phyloP scores from a whole-genome alignment of 2,888 invertebrate species.

The Apotomis betuletana region DNA sequence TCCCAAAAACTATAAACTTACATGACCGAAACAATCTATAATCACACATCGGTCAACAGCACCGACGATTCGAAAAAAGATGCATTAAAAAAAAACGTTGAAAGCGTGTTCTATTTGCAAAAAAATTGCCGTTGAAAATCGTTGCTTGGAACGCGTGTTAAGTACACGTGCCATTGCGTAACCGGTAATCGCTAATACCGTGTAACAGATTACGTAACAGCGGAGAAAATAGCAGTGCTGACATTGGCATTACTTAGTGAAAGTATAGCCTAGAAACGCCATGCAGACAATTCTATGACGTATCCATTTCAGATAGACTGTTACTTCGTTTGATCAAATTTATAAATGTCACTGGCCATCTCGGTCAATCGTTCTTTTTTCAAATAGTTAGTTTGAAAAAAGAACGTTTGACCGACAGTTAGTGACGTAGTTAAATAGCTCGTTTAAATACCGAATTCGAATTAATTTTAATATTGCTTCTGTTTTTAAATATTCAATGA shows the following conservation, averaged over 20 bases:
- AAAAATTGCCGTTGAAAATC: slow-evolving; percentile 32
- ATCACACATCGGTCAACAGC: slow-evolving; percentile 19
- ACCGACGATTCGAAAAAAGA: slow-evolving; percentile 7
- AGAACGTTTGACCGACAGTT: background rate
- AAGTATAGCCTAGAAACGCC: slow-evolving; percentile 59
- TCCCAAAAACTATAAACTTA: slow-evolving; percentile 15
- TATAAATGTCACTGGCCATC: slow-evolving; percentile 50
- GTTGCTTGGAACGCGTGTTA: slow-evolving; percentile 29
- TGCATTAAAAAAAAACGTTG: slow-evolving; percentile 27
- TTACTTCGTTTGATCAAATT: slow-evolving; percentile 33
- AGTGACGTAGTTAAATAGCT: slow-evolving; percentile 45
- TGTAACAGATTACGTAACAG: slow-evolving; percentile 65
- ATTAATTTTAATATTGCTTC: background rate
- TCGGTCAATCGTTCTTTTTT: slow-evolving; percentile 58
- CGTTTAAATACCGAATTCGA: slow-evolving; percentile 20
- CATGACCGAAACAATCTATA: slow-evolving; percentile 29
- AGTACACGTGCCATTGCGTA: slow-evolving; percentile 53
- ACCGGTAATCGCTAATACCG: slow-evolving; percentile 49
- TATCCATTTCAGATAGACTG: slow-evolving; percentile 19
- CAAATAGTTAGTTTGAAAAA: slow-evolving; percentile 42
- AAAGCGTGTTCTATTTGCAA: slow-evolving; percentile 25
- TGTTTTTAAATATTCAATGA: too few relatives aligned
- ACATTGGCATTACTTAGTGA: slow-evolving; percentile 80
- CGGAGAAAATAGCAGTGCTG: slow-evolving; percentile 70
- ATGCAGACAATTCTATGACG: slow-evolving; percentile 43